Evolutionary conservation across 2,113 vertebrate species (phyloP).

Genomic region (Pollachius pollachius): DNA sequence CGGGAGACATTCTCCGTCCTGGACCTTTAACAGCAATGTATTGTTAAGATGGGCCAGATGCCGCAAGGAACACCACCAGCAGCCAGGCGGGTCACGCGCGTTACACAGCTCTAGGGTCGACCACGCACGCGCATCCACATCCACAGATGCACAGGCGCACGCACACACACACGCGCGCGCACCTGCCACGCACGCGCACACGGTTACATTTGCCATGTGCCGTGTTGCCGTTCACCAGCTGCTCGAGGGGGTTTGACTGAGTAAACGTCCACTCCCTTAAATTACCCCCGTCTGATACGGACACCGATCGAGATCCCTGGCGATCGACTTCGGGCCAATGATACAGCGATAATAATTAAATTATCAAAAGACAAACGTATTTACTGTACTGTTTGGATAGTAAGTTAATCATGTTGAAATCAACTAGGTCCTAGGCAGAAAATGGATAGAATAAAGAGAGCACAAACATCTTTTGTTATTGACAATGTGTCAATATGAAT

Average conservation of each 20-base stretch:
- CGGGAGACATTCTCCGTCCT: constrained; percentile 61
- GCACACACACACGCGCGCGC: constrained; percentile 23
- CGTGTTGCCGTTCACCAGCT: constrained; percentile 69
- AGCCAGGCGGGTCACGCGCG: constrained; percentile 70
- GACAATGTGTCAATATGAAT: not conserved
- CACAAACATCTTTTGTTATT: not conserved
- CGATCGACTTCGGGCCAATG: too few species aligned
- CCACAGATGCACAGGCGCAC: constrained; percentile 7
- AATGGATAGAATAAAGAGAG: too few species aligned
- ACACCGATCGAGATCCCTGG: constrained; percentile 14
- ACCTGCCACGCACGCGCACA: constrained; percentile 23
- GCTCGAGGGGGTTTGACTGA: constrained; percentile 67
- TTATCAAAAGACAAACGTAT: too few species aligned
- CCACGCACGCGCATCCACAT: constrained; percentile 12
- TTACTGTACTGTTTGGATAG: too few species aligned
- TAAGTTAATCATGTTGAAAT: too few species aligned
- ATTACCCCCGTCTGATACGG: constrained; percentile 59
- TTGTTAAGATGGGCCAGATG: constrained; percentile 65
- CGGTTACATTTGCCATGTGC: constrained; percentile 62
- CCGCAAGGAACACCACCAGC: constrained; percentile 67
- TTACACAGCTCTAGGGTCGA: constrained; percentile 68
- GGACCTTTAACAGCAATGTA: constrained; percentile 68
- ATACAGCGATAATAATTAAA: too few species aligned
- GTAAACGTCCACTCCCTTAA: constrained; percentile 72
- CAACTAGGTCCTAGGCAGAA: too few species aligned